Evolutionary conservation across 2,113 vertebrate species (phyloP).

Genomic region (Marcusenius ussheri): DNA sequence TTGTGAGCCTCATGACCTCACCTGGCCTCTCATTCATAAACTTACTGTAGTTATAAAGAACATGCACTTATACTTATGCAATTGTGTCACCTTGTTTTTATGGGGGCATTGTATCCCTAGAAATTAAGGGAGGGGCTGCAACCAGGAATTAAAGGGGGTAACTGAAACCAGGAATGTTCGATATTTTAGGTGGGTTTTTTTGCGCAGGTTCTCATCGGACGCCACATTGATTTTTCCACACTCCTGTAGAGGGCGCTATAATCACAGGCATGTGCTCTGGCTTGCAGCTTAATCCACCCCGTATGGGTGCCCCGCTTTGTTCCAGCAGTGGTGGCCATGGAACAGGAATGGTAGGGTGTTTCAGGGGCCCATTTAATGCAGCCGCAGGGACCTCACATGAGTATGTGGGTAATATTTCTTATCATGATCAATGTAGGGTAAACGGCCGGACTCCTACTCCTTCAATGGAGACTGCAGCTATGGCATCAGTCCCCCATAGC

Average conservation of each 20-base stretch:
- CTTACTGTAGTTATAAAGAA: background rate
- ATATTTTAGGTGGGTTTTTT: background rate
- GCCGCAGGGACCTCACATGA: background rate
- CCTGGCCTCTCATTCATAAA: background rate
- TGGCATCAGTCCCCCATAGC: background rate
- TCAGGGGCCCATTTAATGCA: background rate
- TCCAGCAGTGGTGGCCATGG: background rate
- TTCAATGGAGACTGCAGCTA: background rate
- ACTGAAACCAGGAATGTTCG: background rate
- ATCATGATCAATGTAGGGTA: conserved; percentile 8
- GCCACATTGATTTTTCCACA: background rate
- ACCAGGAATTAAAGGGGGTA: background rate
- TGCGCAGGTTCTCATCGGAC: background rate
- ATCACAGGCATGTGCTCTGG: background rate
- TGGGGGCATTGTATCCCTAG: background rate
- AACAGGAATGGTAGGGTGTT: background rate
- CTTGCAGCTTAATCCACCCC: background rate
- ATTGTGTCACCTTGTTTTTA: background rate
- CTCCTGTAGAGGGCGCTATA: background rate
- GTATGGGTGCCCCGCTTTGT: background rate
- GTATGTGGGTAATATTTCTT: background rate
- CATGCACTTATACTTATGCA: background rate
- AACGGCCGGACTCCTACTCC: background rate
- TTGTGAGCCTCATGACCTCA: background rate
- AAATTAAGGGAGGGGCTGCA: background rate